phyloP scores from a whole-genome alignment of 1,140 invertebrate species.

The Coenobita brevimanus region DNA sequence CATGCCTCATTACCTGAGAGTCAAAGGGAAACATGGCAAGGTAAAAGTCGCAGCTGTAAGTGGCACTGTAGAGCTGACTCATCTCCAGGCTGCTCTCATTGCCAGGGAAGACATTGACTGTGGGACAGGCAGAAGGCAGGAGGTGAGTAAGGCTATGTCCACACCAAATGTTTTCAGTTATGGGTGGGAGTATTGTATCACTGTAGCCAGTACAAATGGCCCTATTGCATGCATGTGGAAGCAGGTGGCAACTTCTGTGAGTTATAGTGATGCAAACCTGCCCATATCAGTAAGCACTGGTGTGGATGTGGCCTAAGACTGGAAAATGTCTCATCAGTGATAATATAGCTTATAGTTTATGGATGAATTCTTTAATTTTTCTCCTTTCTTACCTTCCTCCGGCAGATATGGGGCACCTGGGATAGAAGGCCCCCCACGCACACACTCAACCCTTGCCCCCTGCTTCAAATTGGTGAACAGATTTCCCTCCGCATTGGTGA shows the following conservation, averaged over 20 bases:
- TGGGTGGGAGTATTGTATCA: no score
- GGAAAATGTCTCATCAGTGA: no score
- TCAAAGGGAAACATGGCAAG: slow-evolving; percentile 48
- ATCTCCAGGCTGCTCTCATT: slow-evolving; percentile 45
- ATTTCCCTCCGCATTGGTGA: slow-evolving; percentile 62
- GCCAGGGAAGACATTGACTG: slow-evolving; percentile 34
- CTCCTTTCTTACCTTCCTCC: slow-evolving; percentile 45
- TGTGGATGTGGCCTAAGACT: no score
- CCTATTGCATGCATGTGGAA: no score
- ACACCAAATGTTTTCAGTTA: no score
- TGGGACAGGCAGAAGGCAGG: neutral
- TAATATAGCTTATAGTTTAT: no score
- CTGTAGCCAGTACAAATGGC: no score
- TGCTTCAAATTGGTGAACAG: slow-evolving; percentile 60
- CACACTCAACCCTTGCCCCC: slow-evolving; percentile 56
- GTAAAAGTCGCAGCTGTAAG: slow-evolving; percentile 49
- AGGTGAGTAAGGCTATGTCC: neutral
- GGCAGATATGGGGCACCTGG: slow-evolving; percentile 28
- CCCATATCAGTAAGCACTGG: no score
- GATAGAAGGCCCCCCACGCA: slow-evolving; percentile 18
- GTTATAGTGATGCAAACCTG: no score
- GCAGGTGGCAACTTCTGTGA: no score
- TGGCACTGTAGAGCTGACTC: slow-evolving; percentile 40
- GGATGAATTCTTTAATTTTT: no score
- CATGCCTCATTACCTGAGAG: slow-evolving; percentile 41